Conservation (phyloP, 1,140 invertebrate genomes). For the honey bee (Apis mellifera) region Amel_HAv3.1 CM009941.2:15846501-15847000, state of each 20-base stretch:
- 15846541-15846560: slow-evolving; percentile 71
- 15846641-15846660: slow-evolving; percentile 84
- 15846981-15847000: slow-evolving; percentile 87
- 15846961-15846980: slow-evolving; percentile 82
- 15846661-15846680: slow-evolving; percentile 84
- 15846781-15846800: slow-evolving; percentile 62
- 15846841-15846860: too few relatives aligned
- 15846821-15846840: slow-evolving; percentile 30
- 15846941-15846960: slow-evolving; percentile 83
- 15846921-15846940: slow-evolving; percentile 84
- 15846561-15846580: slow-evolving; percentile 51
- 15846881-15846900: too few relatives aligned
- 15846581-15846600: too few relatives aligned
- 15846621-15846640: slow-evolving; percentile 66
- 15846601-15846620: not conserved
- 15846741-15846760: slow-evolving; percentile 74
- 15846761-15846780: slow-evolving; percentile 72
- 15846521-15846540: slow-evolving; percentile 58
- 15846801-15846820: slow-evolving; percentile 57
- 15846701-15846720: slow-evolving; percentile 68
- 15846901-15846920: slow-evolving; percentile 74
- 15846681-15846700: slow-evolving; percentile 78
- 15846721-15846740: slow-evolving; percentile 69
- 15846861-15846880: too few relatives aligned
- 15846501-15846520: slow-evolving; percentile 48